phyloP scores from a whole-genome alignment of 2,888 invertebrate genomes.

The Aethes cnicana region DNA sequence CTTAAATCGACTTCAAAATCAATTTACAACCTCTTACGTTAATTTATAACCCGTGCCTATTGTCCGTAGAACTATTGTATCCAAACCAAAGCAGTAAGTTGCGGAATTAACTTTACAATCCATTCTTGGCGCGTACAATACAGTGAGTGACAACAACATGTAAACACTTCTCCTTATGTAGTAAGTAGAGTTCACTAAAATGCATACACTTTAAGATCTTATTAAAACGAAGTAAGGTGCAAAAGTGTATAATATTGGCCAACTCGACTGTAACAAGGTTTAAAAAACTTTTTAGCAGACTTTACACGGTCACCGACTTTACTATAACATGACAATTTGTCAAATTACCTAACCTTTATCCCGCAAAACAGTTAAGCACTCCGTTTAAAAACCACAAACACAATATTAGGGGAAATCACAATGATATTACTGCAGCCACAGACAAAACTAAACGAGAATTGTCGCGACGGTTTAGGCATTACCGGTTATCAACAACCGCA shows the following conservation, averaged over 20 bases:
- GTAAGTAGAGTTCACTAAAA: too few relatives aligned
- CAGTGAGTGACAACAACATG: conserved; percentile 1
- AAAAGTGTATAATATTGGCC: too few relatives aligned
- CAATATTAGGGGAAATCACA: conserved; percentile 43
- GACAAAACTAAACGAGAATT: conserved; percentile 53
- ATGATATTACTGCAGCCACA: conserved; percentile 49
- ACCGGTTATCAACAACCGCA: conserved; percentile 74
- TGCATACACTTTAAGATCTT: too few relatives aligned
- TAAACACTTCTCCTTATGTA: too few relatives aligned
- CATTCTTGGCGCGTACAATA: conserved; percentile 10
- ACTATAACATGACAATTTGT: too few relatives aligned
- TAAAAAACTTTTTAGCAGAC: too few relatives aligned
- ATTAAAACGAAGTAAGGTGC: too few relatives aligned
- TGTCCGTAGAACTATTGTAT: conserved; percentile 20
- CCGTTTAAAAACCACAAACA: conserved; percentile 25
- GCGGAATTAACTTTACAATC: conserved; percentile 15
- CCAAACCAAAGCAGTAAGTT: conserved; percentile 6
- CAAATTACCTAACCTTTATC: too few relatives aligned
- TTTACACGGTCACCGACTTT: too few relatives aligned
- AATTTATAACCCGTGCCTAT: conserved; percentile 3
- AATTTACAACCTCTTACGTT: conserved; percentile 14
- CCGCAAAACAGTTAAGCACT: conserved; percentile 6
- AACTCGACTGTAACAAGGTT: too few relatives aligned
- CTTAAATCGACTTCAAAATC: conserved; percentile 12
- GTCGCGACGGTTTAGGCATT: conserved; percentile 50